Evolutionary conservation across 2,888 invertebrate species (phyloP).

Genomic region (Rambutsinella grinnellia): DNA sequence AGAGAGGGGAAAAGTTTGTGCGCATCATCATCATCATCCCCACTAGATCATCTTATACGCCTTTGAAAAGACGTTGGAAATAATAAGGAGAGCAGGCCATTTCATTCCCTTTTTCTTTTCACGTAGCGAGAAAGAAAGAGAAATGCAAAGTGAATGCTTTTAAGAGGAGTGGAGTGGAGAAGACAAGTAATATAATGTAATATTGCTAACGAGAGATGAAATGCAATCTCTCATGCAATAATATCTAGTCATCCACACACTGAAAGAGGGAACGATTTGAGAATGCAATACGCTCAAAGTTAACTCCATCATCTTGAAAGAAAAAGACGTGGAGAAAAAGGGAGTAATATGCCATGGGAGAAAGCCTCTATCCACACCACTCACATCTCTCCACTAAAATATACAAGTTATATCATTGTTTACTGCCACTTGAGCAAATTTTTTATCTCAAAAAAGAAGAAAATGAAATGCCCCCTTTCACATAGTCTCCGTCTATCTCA

Average conservation of each 20-base stretch:
- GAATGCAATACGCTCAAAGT: neutral
- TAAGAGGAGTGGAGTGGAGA: constrained; percentile 9
- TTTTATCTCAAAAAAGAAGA: constrained; percentile 4
- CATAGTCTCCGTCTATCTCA: neutral
- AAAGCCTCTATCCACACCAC: too few relatives aligned
- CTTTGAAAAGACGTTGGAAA: neutral
- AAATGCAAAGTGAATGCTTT: constrained; percentile 22
- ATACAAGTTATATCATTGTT: constrained; percentile 17
- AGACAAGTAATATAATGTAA: neutral
- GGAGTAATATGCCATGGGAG: too few relatives aligned
- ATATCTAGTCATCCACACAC: neutral
- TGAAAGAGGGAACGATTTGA: neutral
- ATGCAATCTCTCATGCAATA: constrained; percentile 15
- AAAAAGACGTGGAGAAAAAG: neutral
- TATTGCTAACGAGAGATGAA: neutral
- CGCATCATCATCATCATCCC: too few relatives aligned
- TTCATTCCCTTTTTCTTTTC: neutral
- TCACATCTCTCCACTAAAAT: neutral
- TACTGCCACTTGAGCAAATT: constrained; percentile 24
- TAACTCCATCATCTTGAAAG: neutral
- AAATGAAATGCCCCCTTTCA: constrained; percentile 19
- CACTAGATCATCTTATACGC: neutral
- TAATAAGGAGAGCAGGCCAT: neutral
- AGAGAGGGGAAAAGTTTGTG: constrained; percentile 21
- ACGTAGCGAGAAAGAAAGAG: neutral